phyloP scores from a whole-genome alignment of 2,888 invertebrate species.

The Polymixis flavicincta region DNA sequence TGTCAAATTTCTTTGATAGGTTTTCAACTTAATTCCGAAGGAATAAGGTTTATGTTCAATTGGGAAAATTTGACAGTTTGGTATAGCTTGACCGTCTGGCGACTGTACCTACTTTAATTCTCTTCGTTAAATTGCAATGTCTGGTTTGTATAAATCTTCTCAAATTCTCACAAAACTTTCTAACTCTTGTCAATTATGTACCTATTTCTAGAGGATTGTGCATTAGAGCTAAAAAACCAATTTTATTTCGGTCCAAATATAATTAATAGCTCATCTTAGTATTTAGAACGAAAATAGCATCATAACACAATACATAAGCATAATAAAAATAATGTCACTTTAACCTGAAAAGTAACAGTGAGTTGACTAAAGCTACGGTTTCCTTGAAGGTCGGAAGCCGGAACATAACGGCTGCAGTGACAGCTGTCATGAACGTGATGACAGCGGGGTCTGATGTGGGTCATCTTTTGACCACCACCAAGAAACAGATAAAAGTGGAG shows the following conservation, averaged over 20 bases:
- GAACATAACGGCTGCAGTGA: no score
- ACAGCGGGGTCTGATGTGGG: not conserved
- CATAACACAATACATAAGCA: slow-evolving; percentile 31
- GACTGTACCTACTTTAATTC: not conserved
- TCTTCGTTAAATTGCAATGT: slow-evolving; percentile 3
- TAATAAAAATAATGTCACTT: slow-evolving; percentile 21
- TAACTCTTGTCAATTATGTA: slow-evolving; percentile 52
- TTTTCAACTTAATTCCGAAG: no score
- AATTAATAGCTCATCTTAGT: slow-evolving; percentile 18
- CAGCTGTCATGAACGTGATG: not conserved
- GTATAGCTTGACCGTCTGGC: no score
- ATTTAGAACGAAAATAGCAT: slow-evolving; percentile 7
- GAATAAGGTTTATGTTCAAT: no score
- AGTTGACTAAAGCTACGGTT: not conserved
- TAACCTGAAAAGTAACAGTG: slow-evolving; percentile 15
- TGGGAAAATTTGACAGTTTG: no score
- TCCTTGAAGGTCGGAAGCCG: not conserved
- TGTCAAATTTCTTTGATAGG: no score
- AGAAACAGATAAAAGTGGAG: no score
- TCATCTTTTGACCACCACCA: not conserved
- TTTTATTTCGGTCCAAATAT: slow-evolving; percentile 41
- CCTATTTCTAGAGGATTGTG: slow-evolving; percentile 15
- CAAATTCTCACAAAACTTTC: slow-evolving; percentile 9
- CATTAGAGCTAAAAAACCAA: slow-evolving; percentile 22
- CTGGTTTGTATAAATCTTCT: not conserved